A percentile compares a stretch with the other conserved stretches of the same genome.
These are phyloP conservation scores for Apomyelois bistriatella DNA, from an alignment of 2,888 invertebrate genomes.

Conservation along the genomic window DNA sequence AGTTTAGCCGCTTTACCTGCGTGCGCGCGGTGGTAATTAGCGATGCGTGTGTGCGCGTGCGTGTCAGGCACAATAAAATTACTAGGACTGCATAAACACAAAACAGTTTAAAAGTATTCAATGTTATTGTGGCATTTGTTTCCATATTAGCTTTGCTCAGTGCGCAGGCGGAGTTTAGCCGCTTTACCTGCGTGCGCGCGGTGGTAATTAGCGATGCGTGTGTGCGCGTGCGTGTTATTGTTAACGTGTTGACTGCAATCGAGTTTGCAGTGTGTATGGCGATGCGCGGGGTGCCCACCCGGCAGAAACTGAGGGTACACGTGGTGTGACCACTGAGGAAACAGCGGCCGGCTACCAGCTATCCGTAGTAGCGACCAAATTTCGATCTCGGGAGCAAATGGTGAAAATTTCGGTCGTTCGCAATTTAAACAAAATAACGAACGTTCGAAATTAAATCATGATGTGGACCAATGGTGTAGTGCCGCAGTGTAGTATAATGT, in stretches of 20 bases:
- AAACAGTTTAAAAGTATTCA: too few relatives aligned
- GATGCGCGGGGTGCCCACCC: constrained; percentile 87
- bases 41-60: constrained; percentile 76
- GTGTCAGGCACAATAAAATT: constrained; percentile 29
- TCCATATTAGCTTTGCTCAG: background rate
- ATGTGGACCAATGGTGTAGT: constrained; percentile 40
- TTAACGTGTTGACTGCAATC: constrained; percentile 73
- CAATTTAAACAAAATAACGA: constrained; percentile 11
- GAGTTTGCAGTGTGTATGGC: constrained; percentile 78
- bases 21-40: constrained; percentile 78
- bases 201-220: constrained; percentile 77
- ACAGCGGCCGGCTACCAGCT: constrained; percentile 87
- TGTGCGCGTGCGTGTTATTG: constrained; percentile 74
- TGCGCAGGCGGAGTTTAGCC: constrained; percentile 12
- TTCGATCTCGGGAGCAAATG: background rate
- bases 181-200: constrained; percentile 77
- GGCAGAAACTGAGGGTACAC: constrained; percentile 96
- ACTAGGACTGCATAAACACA: background rate
- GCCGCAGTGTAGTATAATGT: constrained; percentile 58
- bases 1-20: constrained; percentile 59
- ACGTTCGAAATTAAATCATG: constrained; percentile 26
- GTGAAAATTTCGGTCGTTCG: constrained; percentile 12
- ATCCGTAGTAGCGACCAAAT: background rate
- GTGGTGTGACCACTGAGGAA: constrained; percentile 97
- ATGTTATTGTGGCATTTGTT: background rate